These are phyloP conservation scores for Marronus borbonicus DNA, from an alignment of 2,888 invertebrate species.

Conservation along the genomic window DNA sequence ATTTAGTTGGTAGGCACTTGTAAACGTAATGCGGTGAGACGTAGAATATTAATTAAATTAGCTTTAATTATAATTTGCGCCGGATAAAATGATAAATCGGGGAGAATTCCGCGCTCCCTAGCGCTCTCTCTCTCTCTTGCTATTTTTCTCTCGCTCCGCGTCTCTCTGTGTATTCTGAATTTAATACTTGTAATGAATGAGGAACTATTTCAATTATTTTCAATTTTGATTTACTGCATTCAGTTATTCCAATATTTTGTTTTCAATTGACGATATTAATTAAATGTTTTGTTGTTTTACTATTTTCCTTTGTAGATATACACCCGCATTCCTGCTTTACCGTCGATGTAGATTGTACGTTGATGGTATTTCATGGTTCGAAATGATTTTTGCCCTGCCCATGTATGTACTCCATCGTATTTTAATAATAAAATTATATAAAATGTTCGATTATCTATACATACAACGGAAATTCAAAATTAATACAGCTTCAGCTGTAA, in stretches of 20 bases:
- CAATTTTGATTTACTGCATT: slow-evolving; percentile 61
- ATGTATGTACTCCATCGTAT: neutral
- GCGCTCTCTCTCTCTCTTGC: slow-evolving; percentile 49
- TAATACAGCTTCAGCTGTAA: slow-evolving; percentile 37
- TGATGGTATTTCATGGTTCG: slow-evolving; percentile 9
- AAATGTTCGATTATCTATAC: slow-evolving; percentile 40
- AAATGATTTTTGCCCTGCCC: slow-evolving; percentile 21
- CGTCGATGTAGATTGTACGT: slow-evolving; percentile 11
- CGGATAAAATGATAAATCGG: slow-evolving; percentile 63
- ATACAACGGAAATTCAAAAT: slow-evolving; percentile 42
- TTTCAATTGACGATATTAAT: slow-evolving; percentile 61
- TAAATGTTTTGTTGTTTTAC: slow-evolving; percentile 60
- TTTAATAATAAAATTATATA: slow-evolving; percentile 35
- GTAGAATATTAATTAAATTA: slow-evolving; percentile 62
- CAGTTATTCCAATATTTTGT: slow-evolving; percentile 56
- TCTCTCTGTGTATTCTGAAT: slow-evolving; percentile 54
- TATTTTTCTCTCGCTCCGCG: neutral
- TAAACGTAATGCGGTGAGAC: slow-evolving; percentile 53
- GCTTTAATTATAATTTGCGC: slow-evolving; percentile 60
- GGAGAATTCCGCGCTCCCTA: slow-evolving; percentile 57
- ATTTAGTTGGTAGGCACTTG: slow-evolving; percentile 45
- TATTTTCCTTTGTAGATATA: slow-evolving; percentile 53
- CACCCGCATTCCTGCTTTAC: slow-evolving; percentile 14
- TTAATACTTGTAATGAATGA: slow-evolving; percentile 62
- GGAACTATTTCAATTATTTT: slow-evolving; percentile 64